These are phyloP conservation scores for Phaethon lepturus DNA, from an alignment of 2,113 vertebrate genomes.

Conservation along the genomic window DNA sequence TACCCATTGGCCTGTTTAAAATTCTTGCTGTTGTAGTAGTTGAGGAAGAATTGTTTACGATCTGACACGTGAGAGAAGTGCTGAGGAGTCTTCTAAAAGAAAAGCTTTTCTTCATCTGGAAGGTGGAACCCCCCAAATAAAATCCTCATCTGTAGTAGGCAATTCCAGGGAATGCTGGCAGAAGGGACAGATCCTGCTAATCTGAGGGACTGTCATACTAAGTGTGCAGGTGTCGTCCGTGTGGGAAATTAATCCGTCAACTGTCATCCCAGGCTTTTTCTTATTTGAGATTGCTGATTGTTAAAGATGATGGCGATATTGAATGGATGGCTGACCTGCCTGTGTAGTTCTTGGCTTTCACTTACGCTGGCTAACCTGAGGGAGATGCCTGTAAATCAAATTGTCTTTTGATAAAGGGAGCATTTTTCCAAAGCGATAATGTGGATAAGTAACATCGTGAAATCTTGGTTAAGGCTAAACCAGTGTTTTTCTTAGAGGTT, in stretches of 20 bases:
- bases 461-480: not conserved
- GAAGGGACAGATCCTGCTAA: not conserved
- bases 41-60: not conserved
- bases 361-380: not conserved
- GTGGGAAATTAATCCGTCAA: not conserved
- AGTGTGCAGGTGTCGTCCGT: not conserved
- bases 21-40: not conserved
- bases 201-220: not conserved
- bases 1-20: not conserved
- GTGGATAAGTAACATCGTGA: not conserved
- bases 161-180: not conserved
- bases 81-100: not conserved
- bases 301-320: not conserved
- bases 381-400: not conserved
- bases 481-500: not conserved
- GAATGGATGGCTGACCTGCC: not conserved
- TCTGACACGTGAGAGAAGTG: accelerated
- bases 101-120: not conserved
- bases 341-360: not conserved
- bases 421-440: not conserved
- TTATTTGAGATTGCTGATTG: not conserved
- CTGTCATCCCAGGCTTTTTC: not conserved
- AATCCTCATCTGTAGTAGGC: not conserved
- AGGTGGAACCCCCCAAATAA: not conserved
- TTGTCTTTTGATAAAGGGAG: not conserved